These are phyloP conservation scores for Chaetoderma sp. DNA, from an alignment of 2,888 invertebrate genomes.

Conservation along the genomic window DNA sequence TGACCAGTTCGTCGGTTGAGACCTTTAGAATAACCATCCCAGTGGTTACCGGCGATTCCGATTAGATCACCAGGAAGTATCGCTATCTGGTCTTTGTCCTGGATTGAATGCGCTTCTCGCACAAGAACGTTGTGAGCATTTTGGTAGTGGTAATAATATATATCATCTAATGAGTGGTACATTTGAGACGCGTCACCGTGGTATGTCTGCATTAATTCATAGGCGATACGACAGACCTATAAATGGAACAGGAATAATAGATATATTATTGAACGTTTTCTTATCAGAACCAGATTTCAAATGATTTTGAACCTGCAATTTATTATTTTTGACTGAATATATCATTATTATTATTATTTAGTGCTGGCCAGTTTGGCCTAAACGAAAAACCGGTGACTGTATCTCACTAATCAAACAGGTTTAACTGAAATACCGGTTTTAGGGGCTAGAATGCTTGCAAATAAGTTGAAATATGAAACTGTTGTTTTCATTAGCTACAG, in stretches of 20 bases:
- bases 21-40: slow-evolving; percentile 96
- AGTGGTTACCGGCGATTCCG: slow-evolving; percentile 95
- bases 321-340: too few species aligned
- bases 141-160: slow-evolving; percentile 98
- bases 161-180: slow-evolving; percentile 95
- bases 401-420: too few species aligned
- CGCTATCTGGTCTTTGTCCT: slow-evolving; percentile 74
- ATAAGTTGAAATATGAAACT: too few species aligned
- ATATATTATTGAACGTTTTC: slow-evolving; percentile 82
- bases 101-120: slow-evolving; percentile 76
- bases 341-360: too few species aligned
- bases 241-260: slow-evolving; percentile 34
- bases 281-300: too few species aligned
- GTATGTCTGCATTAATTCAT: slow-evolving; percentile 92
- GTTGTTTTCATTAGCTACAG: too few species aligned
- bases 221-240: slow-evolving; percentile 96
- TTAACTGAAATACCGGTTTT: too few species aligned
- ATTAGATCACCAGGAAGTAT: slow-evolving; percentile 83
- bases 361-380: too few species aligned
- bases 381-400: too few species aligned
- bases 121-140: slow-evolving; percentile 87
- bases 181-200: slow-evolving; percentile 75
- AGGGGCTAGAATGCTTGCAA: too few species aligned
- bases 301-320: too few species aligned
- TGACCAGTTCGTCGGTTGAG: slow-evolving; percentile 85